Percentiles rank a stretch among this genome's conserved stretches.
These are phyloP conservation scores for Valencia hispanica DNA, from an alignment of 2,797 vertebrate species.

Conservation along the genomic window DNA sequence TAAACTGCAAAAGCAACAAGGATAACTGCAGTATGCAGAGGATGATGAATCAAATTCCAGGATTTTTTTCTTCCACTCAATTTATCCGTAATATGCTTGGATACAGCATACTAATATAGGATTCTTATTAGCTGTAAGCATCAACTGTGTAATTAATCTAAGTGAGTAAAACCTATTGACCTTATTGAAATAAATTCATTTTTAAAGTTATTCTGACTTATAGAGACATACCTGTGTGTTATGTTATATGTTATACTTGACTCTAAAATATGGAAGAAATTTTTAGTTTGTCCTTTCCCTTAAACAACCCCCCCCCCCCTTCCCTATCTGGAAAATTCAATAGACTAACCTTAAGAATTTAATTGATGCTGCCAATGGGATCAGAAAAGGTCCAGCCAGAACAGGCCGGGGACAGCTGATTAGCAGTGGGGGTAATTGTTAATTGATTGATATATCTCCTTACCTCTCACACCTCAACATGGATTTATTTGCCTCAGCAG, in stretches of 20 bases:
- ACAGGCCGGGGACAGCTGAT: constrained; percentile 83
- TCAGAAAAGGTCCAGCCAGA: constrained; percentile 74
- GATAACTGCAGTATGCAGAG: not conserved
- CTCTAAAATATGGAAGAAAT: not conserved
- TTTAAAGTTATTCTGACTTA: not conserved
- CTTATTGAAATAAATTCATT: not conserved
- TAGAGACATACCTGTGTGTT: no score
- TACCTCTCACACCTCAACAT: constrained; percentile 78
- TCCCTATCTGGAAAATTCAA: constrained; percentile 84
- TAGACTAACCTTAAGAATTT: constrained; percentile 89
- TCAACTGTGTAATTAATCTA: not conserved
- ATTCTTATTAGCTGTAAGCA: not conserved
- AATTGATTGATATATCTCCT: constrained; percentile 85
- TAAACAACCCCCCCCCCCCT: constrained; percentile 25
- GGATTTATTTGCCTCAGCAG: constrained; percentile 71
- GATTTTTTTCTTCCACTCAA: not conserved
- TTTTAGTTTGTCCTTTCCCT: constrained; percentile 75
- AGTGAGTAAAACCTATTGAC: not conserved
- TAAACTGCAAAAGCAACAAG: not conserved
- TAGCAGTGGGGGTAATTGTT: constrained; percentile 87
- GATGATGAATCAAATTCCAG: not conserved
- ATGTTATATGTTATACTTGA: no score
- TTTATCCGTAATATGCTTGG: not conserved
- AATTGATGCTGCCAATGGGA: constrained; percentile 85
- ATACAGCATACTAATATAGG: not conserved